Base-by-base conservation (phyloP, 1,140 invertebrate genomes). In the Orussus abietinus region DNA sequence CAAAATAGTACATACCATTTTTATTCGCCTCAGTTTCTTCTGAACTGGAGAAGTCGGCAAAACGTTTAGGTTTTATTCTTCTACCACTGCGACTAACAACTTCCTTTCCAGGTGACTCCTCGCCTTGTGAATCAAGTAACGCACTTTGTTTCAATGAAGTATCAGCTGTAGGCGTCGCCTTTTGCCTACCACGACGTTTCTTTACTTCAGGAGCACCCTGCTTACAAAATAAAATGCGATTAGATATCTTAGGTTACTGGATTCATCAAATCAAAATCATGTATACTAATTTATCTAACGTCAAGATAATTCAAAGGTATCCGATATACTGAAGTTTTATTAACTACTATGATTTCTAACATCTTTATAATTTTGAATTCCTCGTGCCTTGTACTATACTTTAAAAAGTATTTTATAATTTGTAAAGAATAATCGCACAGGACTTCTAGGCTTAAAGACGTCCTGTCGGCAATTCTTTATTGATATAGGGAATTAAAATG, bases 31-130 rank as follows among this genome's bases (percentile, higher is more conserved):
- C 54, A n/a, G 57, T 59, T 43, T 69, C 67, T 28, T 67, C 64
- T 1, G 64, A 63, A 30, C 66, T 66, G 10, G 62, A 67, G 14
- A 63, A 67, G 43, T 74, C 71, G n/a, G 67, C 59, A 47, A 72
- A 79, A 53, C 64, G 72, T 59, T 86, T 86, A 0, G 80, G 82
- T 58, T 84, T 84, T 42, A 87, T 83, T 69, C 85, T 88, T 18
- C 86, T 75, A 0, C 84, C 84, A 59, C 84, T 86, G 15, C 84
- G 77, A 59, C 83, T 86, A 3, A 82, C 77, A 10, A 81, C 64
- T 59, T 85, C 82, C 43, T 71, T 74, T 20, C 59, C 57, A 15
- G 53, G 45, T 0, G 62, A 53, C 28, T 72, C 71, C 35, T 72
- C 71, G 13, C 54, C 62, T 42, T 66, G 63, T 1, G 63, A 64